A percentile compares a stretch with the other conserved stretches of the same genome.
phyloP scores from a whole-genome alignment of 2,888 invertebrate genomes.

The Conistra vaccinii region DNA sequence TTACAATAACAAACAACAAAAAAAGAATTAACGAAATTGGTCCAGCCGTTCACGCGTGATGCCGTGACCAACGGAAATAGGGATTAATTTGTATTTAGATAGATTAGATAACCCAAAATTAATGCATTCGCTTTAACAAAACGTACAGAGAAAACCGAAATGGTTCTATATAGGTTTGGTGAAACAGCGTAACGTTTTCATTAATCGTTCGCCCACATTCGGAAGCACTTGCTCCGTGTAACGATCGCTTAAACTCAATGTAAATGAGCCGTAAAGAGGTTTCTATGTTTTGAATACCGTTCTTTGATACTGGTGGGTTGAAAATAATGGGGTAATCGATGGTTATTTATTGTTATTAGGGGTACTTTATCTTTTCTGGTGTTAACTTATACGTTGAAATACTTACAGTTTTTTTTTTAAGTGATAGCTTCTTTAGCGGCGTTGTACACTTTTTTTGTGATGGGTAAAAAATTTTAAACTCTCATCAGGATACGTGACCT shows the following conservation, averaged over 20 bases:
- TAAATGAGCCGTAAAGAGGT: slow-evolving; percentile 57
- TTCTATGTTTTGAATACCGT: slow-evolving; percentile 50
- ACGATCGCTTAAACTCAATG: slow-evolving; percentile 58
- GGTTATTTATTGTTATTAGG: slow-evolving; percentile 16
- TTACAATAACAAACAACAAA: too few relatives aligned
- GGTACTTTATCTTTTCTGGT: not conserved
- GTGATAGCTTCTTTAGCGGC: too few relatives aligned
- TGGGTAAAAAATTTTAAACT: too few relatives aligned
- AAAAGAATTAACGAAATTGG: too few relatives aligned
- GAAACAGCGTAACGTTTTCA: slow-evolving; percentile 57
- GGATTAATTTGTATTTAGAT: too few relatives aligned
- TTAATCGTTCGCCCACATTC: slow-evolving; percentile 62
- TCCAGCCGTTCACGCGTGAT: too few relatives aligned
- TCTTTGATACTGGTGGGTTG: slow-evolving; percentile 28
- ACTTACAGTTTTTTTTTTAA: not conserved
- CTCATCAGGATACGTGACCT: too few relatives aligned
- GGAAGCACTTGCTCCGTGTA: slow-evolving; percentile 39
- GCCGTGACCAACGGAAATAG: too few relatives aligned
- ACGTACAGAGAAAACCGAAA: slow-evolving; percentile 40
- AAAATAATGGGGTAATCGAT: slow-evolving; percentile 31
- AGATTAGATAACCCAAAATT: slow-evolving; percentile 25
- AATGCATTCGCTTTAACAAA: slow-evolving; percentile 46
- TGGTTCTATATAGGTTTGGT: slow-evolving; percentile 51
- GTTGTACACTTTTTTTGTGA: too few relatives aligned
- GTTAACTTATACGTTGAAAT: not conserved